phyloP scores from a whole-genome alignment of 2,888 invertebrate species.

The Orthosia gracilis region DNA sequence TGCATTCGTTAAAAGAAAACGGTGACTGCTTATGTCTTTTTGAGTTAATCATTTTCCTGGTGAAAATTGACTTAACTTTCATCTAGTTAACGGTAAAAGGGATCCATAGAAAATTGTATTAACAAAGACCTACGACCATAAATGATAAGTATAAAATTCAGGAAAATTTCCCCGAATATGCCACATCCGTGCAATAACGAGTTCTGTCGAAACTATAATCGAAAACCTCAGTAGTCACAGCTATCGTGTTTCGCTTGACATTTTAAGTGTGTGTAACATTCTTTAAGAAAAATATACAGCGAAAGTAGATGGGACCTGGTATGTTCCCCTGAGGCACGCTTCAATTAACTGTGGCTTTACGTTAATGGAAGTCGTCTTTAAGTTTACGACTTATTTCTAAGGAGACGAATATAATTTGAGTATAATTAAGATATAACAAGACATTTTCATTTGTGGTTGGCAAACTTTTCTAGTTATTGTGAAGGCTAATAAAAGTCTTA shows the following conservation, averaged over 20 bases:
- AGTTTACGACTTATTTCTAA: slow-evolving; percentile 42
- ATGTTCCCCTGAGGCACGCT: slow-evolving; percentile 35
- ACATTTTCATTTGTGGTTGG: slow-evolving; percentile 39
- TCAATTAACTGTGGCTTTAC: slow-evolving; percentile 40
- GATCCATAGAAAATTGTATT: not conserved
- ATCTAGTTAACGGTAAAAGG: not conserved
- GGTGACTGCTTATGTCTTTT: slow-evolving; percentile 21
- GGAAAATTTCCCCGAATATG: slow-evolving; percentile 16
- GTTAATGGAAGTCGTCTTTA: slow-evolving; percentile 47
- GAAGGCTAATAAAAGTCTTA: slow-evolving; percentile 36
- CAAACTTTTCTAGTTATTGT: slow-evolving; percentile 37
- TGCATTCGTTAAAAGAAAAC: slow-evolving; percentile 39
- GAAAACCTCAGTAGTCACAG: slow-evolving; percentile 29
- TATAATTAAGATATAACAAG: slow-evolving; percentile 53
- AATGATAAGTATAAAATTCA: slow-evolving; percentile 6
- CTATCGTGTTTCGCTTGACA: slow-evolving; percentile 33
- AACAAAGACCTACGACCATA: not conserved
- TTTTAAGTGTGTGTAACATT: slow-evolving; percentile 37
- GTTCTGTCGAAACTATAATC: slow-evolving; percentile 54
- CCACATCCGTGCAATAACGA: slow-evolving; percentile 40
- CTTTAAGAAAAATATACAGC: slow-evolving; percentile 20
- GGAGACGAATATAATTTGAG: slow-evolving; percentile 39
- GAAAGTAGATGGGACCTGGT: slow-evolving; percentile 11
- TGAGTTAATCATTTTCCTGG: not conserved
- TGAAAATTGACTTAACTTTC: not conserved